phyloP scores from a whole-genome alignment of 2,797 vertebrate genomes.

The Gambusia yucatana region DNA sequence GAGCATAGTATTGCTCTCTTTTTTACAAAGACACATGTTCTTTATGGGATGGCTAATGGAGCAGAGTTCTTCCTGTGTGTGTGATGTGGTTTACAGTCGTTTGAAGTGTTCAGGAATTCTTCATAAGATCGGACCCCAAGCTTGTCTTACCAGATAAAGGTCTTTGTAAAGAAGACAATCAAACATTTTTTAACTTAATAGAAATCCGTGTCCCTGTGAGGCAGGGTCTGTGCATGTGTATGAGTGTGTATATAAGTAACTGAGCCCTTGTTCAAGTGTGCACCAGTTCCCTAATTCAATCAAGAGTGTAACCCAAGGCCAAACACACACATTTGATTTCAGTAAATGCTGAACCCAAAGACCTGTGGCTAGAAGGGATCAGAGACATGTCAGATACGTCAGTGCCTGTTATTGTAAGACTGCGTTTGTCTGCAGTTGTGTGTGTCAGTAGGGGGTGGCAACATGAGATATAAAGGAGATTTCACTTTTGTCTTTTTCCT shows the following conservation, averaged over 20 bases:
- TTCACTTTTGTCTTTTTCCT: conserved; percentile 28
- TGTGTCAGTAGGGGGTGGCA: conserved; percentile 12
- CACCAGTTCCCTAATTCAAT: conserved; percentile 76
- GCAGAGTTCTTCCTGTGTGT: conserved; percentile 75
- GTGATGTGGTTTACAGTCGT: conserved; percentile 79
- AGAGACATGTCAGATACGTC: conserved; percentile 59
- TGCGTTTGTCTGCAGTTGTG: not conserved
- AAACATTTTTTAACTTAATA: conserved; percentile 73
- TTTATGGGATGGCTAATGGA: conserved; percentile 84
- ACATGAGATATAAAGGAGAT: conserved; percentile 13
- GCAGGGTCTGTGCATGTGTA: conserved; percentile 13
- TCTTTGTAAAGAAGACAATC: conserved; percentile 71
- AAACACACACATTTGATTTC: conserved; percentile 78
- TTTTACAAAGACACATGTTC: conserved; percentile 78
- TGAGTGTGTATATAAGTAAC: conserved; percentile 19
- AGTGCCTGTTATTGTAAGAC: conserved; percentile 32
- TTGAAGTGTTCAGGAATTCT: conserved; percentile 80
- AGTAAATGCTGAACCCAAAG: conserved; percentile 69
- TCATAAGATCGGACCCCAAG: conserved; percentile 72
- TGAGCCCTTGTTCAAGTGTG: conserved; percentile 32
- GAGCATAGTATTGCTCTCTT: conserved; percentile 66
- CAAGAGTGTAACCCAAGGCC: conserved; percentile 74
- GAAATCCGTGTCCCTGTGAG: conserved; percentile 61
- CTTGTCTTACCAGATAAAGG: conserved; percentile 82
- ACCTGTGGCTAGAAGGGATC: conserved; percentile 59